Evolutionary conservation across 2,888 invertebrate species (phyloP), one percentile per base, ranked within the genome.

Genomic region (Pseudanteris insignis): DNA sequence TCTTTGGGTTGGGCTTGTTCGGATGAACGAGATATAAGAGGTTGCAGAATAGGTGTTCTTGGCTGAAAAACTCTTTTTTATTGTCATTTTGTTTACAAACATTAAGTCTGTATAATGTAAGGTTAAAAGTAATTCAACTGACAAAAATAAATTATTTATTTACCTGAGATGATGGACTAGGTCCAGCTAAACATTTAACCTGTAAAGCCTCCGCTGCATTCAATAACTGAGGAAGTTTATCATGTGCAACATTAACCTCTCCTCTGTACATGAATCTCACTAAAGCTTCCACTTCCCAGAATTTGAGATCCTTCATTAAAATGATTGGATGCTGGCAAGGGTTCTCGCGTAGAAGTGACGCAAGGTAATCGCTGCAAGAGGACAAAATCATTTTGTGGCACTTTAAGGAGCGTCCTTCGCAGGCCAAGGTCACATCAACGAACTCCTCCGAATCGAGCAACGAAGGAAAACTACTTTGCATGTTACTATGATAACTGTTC

Each of bases 201-300:
- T 92, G 91, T 68, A 93, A 77, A 9, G 91, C 89, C 73, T 92
- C 92, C 0, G 93, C 93, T 0, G 91, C 91, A 72, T 89, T 89
- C 6, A 93, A 81, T n/a, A 93, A 79, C 66, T 90, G 89, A 21
- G 91, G 89, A 40, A 93, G 81, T 59, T 92, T 91, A 48, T 92
- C 91, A 70, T 92, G 92, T 2, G 91, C 90, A 0, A 92, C 91
- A 74, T 91, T 92, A 21, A 92, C 92, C 77, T 93, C 92, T 0
- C 92, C 93, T 74, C 91, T 91, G 79, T 93, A 93, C 92, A 93
- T 93, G 75, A 92, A 93, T 80, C 92, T 92, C 24, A 93, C 91
- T 32, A 93, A 81, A 0, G 91, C 91, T 72, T 92, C 91, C 81
- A 93, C 89, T 72, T 92, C 92, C 82, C 90, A 90, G 75, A 91